Evolutionary conservation across 2,888 invertebrate genomes (phyloP), one percentile per base, ranked within the genome.

Genomic region (Drosophila peninsularis): DNA sequence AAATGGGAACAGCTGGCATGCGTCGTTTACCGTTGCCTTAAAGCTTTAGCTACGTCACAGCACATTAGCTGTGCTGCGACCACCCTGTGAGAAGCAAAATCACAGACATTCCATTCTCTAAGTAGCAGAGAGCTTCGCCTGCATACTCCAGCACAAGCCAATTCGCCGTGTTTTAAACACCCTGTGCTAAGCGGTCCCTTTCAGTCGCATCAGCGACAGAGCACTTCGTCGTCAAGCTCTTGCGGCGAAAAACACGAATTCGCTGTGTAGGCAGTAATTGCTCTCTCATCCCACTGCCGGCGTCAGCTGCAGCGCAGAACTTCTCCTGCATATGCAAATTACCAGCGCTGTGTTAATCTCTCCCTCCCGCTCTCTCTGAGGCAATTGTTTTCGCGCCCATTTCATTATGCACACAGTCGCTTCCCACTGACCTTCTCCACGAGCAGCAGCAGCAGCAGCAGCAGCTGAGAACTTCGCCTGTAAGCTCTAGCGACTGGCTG

Each of bases 1-100:
- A 77, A 81, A 62, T 56, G 64, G 49, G 68, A 53, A 44, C 74
- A 74, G 57, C 55, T 60, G 41, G 27, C 62, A 32, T 53, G 56
- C 42, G 34, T 42, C 24, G 37, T 53, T 76, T 53, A 71, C 74
- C 39, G 62, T 62, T 73, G 19, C 19, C 17, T 10, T 13, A 70
- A 44, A 53, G 62, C 62, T 70, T 13, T 61, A 1, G 17, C 24
- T 19, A 13, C 6, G 10, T 11, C n/a, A 9, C 9, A 3, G 34
- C 37, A n/a, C 14, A 39, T 42, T 41, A 14, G 17, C 41, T 41
- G 24, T 17, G 24, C 24, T 24, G 24, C 4, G 24, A 4, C 14
- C 36, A 45, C 45, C 56, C 44, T 54, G 30, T 63, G 19, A 4
- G 9, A 17, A 17, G 21, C 36, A 45, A n/a, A n/a, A n/a, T 30